These are phyloP conservation scores for Xiphophorus birchmanni DNA, from an alignment of 2,797 vertebrate species.

Conservation along the genomic window DNA sequence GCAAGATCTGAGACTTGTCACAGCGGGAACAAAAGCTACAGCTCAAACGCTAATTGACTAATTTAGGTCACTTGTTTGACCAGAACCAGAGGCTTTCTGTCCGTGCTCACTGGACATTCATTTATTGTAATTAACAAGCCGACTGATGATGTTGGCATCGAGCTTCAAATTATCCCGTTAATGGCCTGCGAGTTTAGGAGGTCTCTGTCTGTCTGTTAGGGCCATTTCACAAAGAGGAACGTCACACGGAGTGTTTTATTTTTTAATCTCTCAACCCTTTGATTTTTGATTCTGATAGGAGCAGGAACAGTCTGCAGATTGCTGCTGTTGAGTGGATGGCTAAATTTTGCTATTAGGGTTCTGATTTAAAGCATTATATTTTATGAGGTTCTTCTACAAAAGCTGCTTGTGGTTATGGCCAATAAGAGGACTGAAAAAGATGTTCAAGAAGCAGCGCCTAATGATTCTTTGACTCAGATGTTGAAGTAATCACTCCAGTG, in stretches of 20 bases:
- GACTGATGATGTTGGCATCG: slow-evolving; percentile 28
- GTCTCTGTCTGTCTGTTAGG: slow-evolving; percentile 4
- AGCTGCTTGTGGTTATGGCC: neutral
- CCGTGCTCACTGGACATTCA: slow-evolving; percentile 30
- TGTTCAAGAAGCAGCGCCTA: neutral
- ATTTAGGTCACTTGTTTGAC: slow-evolving; percentile 54
- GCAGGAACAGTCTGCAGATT: slow-evolving; percentile 1
- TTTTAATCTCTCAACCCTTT: neutral
- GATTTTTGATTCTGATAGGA: neutral
- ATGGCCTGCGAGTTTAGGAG: slow-evolving; percentile 21
- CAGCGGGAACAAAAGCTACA: slow-evolving; percentile 34
- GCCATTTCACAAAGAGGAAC: neutral
- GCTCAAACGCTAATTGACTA: slow-evolving; percentile 52
- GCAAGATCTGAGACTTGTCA: slow-evolving; percentile 53
- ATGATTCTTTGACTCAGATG: slow-evolving; percentile 27
- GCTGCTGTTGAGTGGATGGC: neutral
- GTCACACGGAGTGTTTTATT: neutral
- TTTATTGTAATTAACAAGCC: slow-evolving; percentile 55
- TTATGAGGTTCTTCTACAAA: slow-evolving; percentile 1
- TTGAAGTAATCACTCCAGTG: slow-evolving; percentile 4
- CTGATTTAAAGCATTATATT: neutral
- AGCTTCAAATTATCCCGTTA: slow-evolving; percentile 35
- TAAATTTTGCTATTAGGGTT: slow-evolving; percentile 1
- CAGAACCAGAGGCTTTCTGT: slow-evolving; percentile 60
- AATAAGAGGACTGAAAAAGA: neutral